Evolutionary conservation across 2,113 vertebrate species (phyloP).

Genomic region (Sebastes fasciatus): DNA sequence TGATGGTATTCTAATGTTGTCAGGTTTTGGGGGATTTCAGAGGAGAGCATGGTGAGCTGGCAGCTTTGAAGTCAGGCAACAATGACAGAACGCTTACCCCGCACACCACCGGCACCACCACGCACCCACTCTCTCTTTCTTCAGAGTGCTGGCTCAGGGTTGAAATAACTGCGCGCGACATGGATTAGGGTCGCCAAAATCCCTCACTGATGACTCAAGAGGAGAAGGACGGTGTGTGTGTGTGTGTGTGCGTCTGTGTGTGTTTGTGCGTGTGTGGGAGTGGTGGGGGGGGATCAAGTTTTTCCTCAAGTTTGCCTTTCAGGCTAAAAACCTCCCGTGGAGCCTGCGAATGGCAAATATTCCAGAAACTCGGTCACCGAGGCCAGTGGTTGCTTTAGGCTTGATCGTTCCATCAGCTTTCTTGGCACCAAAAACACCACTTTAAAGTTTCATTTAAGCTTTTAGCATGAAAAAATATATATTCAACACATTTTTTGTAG

Average conservation of each 20-base stretch:
- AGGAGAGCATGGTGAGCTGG: slow-evolving; percentile 62
- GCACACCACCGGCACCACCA: slow-evolving; percentile 40
- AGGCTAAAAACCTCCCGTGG: slow-evolving; percentile 23
- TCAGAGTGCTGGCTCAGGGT: slow-evolving; percentile 60
- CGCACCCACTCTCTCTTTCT: slow-evolving; percentile 51
- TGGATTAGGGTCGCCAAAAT: slow-evolving; percentile 73
- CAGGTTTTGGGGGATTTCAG: slow-evolving; percentile 73
- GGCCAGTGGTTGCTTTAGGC: background rate
- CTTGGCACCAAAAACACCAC: background rate
- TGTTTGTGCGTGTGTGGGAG: too few relatives aligned
- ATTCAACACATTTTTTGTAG: background rate
- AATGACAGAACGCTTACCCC: slow-evolving; percentile 71
- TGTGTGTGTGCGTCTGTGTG: too few relatives aligned
- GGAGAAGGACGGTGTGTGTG: background rate
- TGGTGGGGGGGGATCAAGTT: slow-evolving; percentile 17
- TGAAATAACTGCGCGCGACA: slow-evolving; percentile 69
- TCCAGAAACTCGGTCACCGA: background rate
- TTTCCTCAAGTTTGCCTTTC: slow-evolving; percentile 45
- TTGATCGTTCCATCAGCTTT: background rate
- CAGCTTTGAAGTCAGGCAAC: slow-evolving; percentile 82
- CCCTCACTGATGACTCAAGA: slow-evolving; percentile 48
- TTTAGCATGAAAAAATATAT: background rate
- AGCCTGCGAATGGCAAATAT: slow-evolving; percentile 14
- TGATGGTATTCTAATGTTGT: slow-evolving; percentile 84
- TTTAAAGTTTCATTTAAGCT: background rate